phyloP scores from a whole-genome alignment of 2,797 vertebrate genomes.

The Picus viridis region DNA sequence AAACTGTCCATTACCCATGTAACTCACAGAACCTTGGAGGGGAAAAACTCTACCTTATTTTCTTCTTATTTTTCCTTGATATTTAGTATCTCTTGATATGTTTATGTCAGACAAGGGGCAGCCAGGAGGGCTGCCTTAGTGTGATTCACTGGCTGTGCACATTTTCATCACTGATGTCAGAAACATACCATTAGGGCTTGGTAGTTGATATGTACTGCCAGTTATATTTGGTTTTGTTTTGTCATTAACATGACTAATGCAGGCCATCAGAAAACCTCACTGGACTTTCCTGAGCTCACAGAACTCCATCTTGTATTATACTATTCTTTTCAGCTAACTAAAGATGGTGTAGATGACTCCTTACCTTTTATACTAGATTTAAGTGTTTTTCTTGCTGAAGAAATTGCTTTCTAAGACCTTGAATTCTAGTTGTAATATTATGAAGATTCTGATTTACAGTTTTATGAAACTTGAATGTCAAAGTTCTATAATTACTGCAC shows the following conservation, averaged over 20 bases:
- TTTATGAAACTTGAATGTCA: neutral
- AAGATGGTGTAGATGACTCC: neutral
- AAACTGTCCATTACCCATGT: neutral
- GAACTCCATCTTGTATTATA: neutral
- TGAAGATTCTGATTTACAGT: neutral
- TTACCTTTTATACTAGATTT: neutral
- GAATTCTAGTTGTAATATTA: neutral
- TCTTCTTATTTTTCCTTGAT: neutral
- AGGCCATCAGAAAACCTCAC: neutral
- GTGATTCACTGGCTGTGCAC: neutral
- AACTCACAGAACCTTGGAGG: neutral
- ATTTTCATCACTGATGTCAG: neutral
- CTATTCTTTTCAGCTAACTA: neutral
- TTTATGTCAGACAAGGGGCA: neutral
- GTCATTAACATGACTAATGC: neutral
- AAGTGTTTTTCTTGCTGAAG: neutral
- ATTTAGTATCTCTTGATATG: neutral
- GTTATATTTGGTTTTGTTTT: neutral
- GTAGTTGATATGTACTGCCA: neutral
- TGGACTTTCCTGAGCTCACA: neutral
- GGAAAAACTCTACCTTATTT: neutral
- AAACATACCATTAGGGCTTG: neutral
- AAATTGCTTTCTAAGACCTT: neutral
- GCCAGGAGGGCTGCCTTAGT: neutral
- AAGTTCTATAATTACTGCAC: rapidly evolving